Percentiles rank a stretch among this genome's conserved stretches.
Evolutionary conservation across 2,113 vertebrate species (phyloP).

Genomic region (Phocoena phocoena): DNA sequence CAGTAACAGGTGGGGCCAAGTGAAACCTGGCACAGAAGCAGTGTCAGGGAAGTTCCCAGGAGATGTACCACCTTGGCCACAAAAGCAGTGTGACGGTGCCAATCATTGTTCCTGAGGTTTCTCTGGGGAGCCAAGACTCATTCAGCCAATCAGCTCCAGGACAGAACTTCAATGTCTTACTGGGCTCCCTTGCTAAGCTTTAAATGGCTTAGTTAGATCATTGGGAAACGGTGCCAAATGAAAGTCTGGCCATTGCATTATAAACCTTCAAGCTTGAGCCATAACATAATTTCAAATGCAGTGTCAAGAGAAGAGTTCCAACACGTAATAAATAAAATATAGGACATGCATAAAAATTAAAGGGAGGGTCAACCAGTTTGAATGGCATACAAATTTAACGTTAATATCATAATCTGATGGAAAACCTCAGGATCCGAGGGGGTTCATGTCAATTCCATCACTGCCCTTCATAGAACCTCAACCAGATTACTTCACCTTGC

Average conservation of each 20-base stretch:
- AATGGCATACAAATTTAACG: constrained; percentile 44
- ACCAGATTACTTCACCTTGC: background rate
- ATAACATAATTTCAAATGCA: constrained; percentile 66
- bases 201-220: constrained; percentile 64
- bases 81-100: background rate
- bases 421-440: background rate
- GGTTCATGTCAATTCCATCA: background rate
- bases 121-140: background rate
- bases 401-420: background rate
- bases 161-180: background rate
- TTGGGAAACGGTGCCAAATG: constrained; percentile 58
- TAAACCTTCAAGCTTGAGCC: constrained; percentile 47
- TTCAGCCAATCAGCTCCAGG: background rate
- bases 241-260: constrained; percentile 59
- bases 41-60: background rate
- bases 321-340: constrained; percentile 63
- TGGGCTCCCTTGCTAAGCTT: constrained; percentile 17
- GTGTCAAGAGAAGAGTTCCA: constrained; percentile 56
- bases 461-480: background rate
- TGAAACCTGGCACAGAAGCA: background rate
- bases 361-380: constrained; percentile 33
- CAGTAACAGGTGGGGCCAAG: background rate
- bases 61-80: background rate
- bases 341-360: constrained; percentile 60
- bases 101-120: background rate